phyloP scores from a whole-genome alignment of 2,113 vertebrate genomes.

The Raja brachyura region DNA sequence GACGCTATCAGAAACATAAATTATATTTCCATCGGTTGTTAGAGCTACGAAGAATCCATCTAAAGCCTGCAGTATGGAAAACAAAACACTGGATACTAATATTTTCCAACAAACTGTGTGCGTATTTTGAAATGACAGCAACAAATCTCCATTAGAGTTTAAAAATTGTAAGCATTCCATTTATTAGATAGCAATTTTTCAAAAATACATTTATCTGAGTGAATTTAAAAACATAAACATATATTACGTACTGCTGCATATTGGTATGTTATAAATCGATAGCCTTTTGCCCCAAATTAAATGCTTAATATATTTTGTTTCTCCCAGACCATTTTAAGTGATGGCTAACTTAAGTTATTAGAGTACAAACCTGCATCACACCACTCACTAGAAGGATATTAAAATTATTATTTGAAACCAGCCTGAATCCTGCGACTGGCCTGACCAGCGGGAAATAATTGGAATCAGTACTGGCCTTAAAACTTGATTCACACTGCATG shows the following conservation, averaged over 20 bases:
- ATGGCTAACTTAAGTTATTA: no score
- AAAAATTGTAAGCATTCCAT: not conserved
- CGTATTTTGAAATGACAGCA: not conserved
- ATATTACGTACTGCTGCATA: not conserved
- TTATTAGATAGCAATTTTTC: not conserved
- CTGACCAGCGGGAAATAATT: not conserved
- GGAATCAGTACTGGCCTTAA: not conserved
- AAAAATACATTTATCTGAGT: not conserved
- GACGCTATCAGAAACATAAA: constrained; percentile 72
- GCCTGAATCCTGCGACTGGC: not conserved
- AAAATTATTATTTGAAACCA: not conserved
- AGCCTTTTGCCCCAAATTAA: not conserved
- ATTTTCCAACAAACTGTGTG: not conserved
- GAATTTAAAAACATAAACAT: not conserved
- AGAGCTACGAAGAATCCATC: constrained; percentile 71
- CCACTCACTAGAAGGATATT: not conserved
- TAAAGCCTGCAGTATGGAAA: constrained; percentile 54
- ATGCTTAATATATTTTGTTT: not conserved
- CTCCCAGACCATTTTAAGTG: not conserved
- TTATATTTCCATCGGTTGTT: constrained; percentile 66
- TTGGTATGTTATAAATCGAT: not conserved
- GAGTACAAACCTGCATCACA: not conserved
- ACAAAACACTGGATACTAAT: not conserved
- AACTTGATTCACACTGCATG: not conserved
- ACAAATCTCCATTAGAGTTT: not conserved